Conservation (phyloP, 2,888 invertebrate species). For the Cinara cedri region DNA sequence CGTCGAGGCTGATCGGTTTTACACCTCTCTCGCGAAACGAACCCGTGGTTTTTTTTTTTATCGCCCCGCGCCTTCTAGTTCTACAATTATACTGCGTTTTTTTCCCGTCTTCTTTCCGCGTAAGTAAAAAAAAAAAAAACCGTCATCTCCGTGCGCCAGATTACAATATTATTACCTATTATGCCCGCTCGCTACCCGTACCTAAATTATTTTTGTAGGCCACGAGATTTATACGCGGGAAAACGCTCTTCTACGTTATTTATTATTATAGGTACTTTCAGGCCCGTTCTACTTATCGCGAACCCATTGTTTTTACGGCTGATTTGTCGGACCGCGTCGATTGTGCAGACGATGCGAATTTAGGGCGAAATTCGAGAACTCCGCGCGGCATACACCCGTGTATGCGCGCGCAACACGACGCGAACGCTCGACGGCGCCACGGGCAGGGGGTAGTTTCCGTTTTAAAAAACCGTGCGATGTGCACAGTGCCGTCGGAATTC, state of each 20-base stretch:
- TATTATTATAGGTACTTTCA: too few species aligned
- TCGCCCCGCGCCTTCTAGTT: not conserved
- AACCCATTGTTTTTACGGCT: conserved; percentile 52
- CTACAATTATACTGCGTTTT: conserved; percentile 7
- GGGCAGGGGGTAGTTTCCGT: too few species aligned
- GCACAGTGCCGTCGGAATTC: too few species aligned
- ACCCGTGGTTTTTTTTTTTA: conserved; percentile 24
- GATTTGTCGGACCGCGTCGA: conserved; percentile 37
- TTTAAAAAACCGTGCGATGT: too few species aligned
- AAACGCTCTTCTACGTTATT: conserved; percentile 11
- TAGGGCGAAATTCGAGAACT: conserved; percentile 14
- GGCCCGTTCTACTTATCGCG: conserved; percentile 43
- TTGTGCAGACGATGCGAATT: not conserved
- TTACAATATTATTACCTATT: not conserved
- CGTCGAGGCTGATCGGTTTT: conserved; percentile 40
- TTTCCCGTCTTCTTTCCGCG: not conserved
- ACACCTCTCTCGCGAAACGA: not conserved
- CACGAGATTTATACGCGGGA: conserved; percentile 29
- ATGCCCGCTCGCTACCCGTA: too few species aligned
- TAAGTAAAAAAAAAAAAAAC: not conserved
- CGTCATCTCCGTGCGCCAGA: conserved; percentile 17
- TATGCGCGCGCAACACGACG: too few species aligned
- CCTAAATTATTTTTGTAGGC: conserved; percentile 29
- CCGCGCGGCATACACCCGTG: too few species aligned
- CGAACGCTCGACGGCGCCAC: too few species aligned